Conservation (phyloP, 2,888 invertebrate species). For the Pyrrhosoma nymphula region DNA sequence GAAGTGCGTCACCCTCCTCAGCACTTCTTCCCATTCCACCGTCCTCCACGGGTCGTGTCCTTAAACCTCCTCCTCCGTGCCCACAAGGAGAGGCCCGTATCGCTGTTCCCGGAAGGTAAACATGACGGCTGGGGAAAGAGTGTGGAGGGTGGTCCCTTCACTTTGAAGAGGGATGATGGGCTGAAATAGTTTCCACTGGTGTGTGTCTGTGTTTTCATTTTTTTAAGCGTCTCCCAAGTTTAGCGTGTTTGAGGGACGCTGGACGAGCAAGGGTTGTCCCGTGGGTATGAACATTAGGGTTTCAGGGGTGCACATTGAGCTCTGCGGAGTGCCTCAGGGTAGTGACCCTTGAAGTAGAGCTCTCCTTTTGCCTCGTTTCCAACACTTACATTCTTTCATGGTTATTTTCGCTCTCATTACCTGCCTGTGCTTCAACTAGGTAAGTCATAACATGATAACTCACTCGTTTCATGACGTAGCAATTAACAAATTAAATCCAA, state of each 20-base stretch:
- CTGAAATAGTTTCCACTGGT: constrained; percentile 13
- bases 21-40: background rate
- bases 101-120: constrained; percentile 63
- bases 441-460: too few relatives aligned
- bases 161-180: constrained; percentile 35
- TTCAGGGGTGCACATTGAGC: too few relatives aligned
- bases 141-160: constrained; percentile 43
- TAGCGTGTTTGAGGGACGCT: background rate
- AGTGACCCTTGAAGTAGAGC: too few relatives aligned
- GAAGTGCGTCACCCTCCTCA: too few relatives aligned
- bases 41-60: background rate
- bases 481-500: too few relatives aligned
- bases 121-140: background rate
- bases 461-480: too few relatives aligned
- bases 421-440: too few relatives aligned
- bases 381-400: too few relatives aligned
- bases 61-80: background rate
- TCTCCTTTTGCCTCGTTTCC: too few relatives aligned
- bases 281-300: background rate
- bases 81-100: background rate
- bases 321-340: too few relatives aligned
- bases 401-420: too few relatives aligned
- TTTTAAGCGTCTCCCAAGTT: background rate
- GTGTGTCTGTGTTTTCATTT: background rate
- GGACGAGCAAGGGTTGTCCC: background rate